Evolutionary conservation across 1,140 invertebrate species (phyloP).

Genomic region (Brachionus rubens): DNA sequence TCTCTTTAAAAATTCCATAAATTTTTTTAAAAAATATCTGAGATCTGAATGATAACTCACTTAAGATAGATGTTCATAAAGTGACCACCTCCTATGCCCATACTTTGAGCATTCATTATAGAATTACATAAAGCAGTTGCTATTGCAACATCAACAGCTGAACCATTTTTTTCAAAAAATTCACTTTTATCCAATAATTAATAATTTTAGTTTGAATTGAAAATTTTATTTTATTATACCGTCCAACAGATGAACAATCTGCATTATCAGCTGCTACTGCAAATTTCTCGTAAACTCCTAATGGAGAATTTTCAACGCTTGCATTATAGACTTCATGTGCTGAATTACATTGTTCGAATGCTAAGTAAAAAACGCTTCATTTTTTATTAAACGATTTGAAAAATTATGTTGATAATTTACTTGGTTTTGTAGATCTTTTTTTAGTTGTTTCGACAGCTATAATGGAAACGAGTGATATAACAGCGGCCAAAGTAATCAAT

Average conservation of each 20-base stretch:
- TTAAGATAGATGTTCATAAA: conserved; percentile 73
- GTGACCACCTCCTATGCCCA: conserved; percentile 82
- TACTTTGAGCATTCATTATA: conserved; percentile 75
- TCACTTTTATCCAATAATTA: conserved; percentile 16
- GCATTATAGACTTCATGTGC: conserved; percentile 34
- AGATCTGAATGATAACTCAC: neutral
- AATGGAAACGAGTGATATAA: conserved; percentile 1
- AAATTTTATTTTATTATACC: neutral
- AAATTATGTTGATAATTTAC: neutral
- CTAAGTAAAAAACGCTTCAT: neutral
- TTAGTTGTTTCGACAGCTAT: conserved; percentile 7
- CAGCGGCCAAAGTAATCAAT: neutral
- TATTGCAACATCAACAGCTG: conserved; percentile 78
- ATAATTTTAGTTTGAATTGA: neutral
- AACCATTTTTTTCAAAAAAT: conserved; percentile 28
- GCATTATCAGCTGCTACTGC: conserved; percentile 44
- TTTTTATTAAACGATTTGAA: too few relatives aligned
- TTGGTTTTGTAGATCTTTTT: neutral
- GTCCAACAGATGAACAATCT: conserved; percentile 29
- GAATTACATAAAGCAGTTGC: conserved; percentile 80
- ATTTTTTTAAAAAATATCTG: neutral
- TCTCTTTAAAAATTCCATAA: neutral
- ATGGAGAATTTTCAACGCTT: neutral
- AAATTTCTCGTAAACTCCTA: conserved; percentile 10
- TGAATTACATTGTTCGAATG: neutral